Evolutionary conservation across 2,888 invertebrate species (phyloP).

Genomic region (Crossocerus cetratus): DNA sequence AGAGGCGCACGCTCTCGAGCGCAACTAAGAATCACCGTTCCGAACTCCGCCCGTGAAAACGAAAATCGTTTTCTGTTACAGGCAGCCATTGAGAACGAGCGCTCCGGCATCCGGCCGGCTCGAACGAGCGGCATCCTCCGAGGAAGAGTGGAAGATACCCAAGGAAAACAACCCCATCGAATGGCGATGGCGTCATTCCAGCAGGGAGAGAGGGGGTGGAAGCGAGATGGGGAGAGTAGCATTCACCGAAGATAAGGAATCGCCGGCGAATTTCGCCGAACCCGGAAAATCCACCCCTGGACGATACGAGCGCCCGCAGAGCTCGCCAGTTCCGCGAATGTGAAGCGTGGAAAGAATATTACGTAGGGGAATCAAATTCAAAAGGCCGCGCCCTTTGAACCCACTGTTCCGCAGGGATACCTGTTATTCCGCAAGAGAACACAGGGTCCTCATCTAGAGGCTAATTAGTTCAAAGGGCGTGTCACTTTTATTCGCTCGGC

Average conservation of each 20-base stretch:
- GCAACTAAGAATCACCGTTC: too few species aligned
- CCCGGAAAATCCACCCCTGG: background rate
- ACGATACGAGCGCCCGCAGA: background rate
- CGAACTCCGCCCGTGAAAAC: background rate
- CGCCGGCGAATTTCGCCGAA: background rate
- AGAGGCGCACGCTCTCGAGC: too few species aligned
- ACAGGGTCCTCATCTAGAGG: background rate
- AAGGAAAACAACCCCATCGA: constrained; percentile 17
- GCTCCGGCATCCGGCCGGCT: constrained; percentile 24
- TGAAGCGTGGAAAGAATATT: constrained; percentile 22
- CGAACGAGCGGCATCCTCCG: constrained; percentile 19
- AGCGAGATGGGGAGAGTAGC: background rate
- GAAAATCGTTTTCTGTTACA: constrained; percentile 26
- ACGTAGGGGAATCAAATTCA: constrained; percentile 24
- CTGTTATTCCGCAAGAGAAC: background rate
- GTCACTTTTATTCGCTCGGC: too few species aligned
- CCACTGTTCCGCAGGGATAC: background rate
- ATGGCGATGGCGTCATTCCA: constrained; percentile 19
- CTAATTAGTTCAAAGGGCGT: too few species aligned
- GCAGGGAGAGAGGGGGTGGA: background rate
- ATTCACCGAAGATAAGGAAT: background rate
- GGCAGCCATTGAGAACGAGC: constrained; percentile 26
- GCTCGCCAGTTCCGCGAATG: background rate
- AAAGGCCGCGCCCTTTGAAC: constrained; percentile 16
- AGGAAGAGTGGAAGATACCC: constrained; percentile 8